Percentiles rank a stretch among this genome's conserved stretches.
Evolutionary conservation across 2,113 vertebrate species (phyloP).

Genomic region (Chlorodrepanis virens): DNA sequence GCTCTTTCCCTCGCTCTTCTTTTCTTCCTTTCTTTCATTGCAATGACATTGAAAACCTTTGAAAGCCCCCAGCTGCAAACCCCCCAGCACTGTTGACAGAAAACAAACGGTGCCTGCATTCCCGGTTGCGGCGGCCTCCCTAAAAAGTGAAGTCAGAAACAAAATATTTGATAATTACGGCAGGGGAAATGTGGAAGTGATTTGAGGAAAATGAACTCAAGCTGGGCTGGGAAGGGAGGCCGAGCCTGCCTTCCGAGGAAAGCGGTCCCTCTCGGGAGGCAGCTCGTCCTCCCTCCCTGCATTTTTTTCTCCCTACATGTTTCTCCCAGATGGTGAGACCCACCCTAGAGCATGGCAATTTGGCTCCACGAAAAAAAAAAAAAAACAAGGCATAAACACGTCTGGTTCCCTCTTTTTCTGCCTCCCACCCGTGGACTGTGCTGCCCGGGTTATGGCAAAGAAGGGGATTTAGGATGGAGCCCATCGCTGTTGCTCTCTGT

Average conservation of each 20-base stretch:
- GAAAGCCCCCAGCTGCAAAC: not conserved
- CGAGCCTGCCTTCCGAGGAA: conserved; percentile 57
- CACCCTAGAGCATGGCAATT: conserved; percentile 42
- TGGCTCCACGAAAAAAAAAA: not conserved
- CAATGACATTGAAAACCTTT: conserved; percentile 41
- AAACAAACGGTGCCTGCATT: conserved; percentile 59
- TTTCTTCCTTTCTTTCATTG: conserved; percentile 17
- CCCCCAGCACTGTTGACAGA: conserved; percentile 45
- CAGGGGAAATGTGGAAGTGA: conserved; percentile 77
- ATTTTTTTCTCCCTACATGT: conserved; percentile 40
- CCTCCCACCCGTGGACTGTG: not conserved
- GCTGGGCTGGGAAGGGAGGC: conserved; percentile 65
- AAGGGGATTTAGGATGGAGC: not conserved
- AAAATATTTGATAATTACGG: conserved; percentile 76
- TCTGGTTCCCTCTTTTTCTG: not conserved
- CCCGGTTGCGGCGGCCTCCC: conserved; percentile 40
- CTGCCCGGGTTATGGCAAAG: not conserved
- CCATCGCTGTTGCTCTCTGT: not conserved
- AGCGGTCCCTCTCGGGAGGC: conserved; percentile 23
- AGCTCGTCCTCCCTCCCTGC: not conserved
- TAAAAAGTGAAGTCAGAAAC: conserved; percentile 77
- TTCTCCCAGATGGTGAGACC: conserved; percentile 56
- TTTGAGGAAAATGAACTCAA: conserved; percentile 69
- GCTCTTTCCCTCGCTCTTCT: not conserved
- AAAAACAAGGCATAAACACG: not conserved